Conservation (phyloP, 2,888 invertebrate genomes). For the Clistopyga incitator region DNA sequence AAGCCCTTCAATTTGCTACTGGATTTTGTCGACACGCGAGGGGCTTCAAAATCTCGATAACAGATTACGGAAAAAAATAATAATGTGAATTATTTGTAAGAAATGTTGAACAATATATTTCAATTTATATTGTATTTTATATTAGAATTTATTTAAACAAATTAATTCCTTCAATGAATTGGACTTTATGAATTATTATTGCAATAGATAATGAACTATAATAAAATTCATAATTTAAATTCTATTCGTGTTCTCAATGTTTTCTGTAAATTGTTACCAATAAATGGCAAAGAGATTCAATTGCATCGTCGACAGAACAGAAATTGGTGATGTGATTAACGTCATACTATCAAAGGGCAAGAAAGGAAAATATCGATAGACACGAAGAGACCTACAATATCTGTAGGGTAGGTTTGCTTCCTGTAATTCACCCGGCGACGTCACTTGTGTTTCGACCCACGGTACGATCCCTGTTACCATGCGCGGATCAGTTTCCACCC, state of each 20-base stretch:
- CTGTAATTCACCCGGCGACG: background rate
- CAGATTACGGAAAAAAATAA: background rate
- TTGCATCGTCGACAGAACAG: background rate
- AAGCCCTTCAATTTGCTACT: constrained; percentile 46
- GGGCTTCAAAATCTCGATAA: background rate
- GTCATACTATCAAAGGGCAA: constrained; percentile 3
- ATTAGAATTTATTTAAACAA: background rate
- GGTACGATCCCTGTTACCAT: constrained; percentile 17
- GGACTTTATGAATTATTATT: background rate
- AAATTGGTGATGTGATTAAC: background rate
- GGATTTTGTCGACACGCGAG: constrained; percentile 47
- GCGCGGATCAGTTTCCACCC: background rate
- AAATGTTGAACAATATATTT: background rate
- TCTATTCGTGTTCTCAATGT: background rate
- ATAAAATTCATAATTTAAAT: background rate
- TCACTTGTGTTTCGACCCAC: background rate
- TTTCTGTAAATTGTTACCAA: background rate
- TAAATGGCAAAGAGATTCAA: constrained; percentile 1
- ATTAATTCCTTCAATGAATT: background rate
- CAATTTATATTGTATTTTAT: too few species aligned
- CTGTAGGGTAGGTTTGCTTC: background rate
- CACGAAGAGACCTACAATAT: background rate
- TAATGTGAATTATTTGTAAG: background rate
- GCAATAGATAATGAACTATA: background rate
- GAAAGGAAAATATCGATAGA: background rate